A percentile compares a stretch with the other conserved stretches of the same genome.
Evolutionary conservation across 2,888 invertebrate species (phyloP).

Genomic region (Tetropium fuscum): DNA sequence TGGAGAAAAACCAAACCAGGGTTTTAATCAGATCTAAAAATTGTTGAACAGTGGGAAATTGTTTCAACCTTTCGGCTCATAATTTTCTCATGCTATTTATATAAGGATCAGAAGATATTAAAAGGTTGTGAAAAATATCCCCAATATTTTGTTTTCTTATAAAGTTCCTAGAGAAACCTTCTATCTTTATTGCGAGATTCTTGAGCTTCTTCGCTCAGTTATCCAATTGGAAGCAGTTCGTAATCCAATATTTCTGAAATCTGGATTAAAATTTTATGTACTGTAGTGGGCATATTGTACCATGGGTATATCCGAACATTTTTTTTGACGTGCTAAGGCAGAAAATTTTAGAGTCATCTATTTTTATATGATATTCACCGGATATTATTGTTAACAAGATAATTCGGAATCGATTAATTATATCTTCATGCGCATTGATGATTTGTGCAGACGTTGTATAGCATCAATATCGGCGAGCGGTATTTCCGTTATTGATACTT

Average conservation of each 20-base stretch:
- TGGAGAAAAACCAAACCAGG: too few species aligned
- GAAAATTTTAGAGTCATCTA: too few species aligned
- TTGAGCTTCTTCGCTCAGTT: background rate
- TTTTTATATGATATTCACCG: too few species aligned
- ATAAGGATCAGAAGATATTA: background rate
- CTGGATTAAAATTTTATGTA: background rate
- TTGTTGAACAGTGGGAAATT: background rate
- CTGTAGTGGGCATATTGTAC: background rate
- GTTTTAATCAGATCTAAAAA: too few species aligned
- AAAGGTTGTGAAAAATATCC: background rate
- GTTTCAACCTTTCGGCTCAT: background rate
- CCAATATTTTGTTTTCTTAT: background rate
- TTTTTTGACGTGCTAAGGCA: too few species aligned
- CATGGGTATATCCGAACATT: background rate
- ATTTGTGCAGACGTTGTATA: background rate
- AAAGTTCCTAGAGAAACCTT: background rate
- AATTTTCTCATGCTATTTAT: background rate
- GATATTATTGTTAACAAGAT: background rate
- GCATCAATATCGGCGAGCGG: background rate
- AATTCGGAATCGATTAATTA: background rate
- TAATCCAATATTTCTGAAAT: background rate
- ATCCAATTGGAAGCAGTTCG: background rate
- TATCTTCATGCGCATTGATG: background rate
- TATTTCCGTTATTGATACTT: conserved; percentile 1
- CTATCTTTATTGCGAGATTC: background rate